Percentiles rank a stretch among this genome's conserved stretches.
Evolutionary conservation across 2,113 vertebrate species (phyloP).

Genomic region (Protobothrops flavoviridis): DNA sequence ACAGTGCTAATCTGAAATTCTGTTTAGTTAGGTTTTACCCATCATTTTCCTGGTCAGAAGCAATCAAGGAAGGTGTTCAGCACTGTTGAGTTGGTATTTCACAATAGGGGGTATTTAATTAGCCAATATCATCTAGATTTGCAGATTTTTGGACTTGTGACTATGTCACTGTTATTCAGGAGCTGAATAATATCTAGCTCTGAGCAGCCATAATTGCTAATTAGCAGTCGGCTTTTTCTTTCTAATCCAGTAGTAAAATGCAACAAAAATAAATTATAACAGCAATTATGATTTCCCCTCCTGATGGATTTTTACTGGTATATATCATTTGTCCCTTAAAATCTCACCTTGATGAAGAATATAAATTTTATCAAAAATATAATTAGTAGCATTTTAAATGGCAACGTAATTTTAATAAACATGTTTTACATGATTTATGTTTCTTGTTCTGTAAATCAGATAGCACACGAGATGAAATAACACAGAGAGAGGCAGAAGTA

Average conservation of each 20-base stretch:
- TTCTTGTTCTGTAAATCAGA: background rate
- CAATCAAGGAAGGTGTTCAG: conserved; percentile 1
- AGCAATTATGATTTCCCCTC: background rate
- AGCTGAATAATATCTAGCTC: conserved; percentile 9
- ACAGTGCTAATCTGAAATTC: conserved; percentile 20
- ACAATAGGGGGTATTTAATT: background rate
- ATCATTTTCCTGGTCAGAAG: background rate
- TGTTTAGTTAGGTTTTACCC: conserved; percentile 9
- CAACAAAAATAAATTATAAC: background rate
- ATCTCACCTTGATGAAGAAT: background rate
- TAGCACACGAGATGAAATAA: background rate
- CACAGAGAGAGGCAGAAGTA: background rate
- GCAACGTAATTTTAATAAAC: background rate
- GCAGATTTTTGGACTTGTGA: conserved; percentile 22
- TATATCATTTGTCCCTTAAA: background rate
- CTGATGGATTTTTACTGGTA: background rate
- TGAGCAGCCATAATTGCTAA: background rate
- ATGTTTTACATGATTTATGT: background rate
- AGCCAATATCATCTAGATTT: background rate
- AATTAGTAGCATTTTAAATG: background rate
- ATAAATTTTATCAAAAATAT: background rate
- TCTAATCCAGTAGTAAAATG: background rate
- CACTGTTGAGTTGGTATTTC: background rate
- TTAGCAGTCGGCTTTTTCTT: conserved; percentile 35
- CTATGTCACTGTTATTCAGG: conserved; percentile 20